Evolutionary conservation across 2,113 vertebrate genomes (phyloP).

Genomic region (Monarcha castaneiventris): DNA sequence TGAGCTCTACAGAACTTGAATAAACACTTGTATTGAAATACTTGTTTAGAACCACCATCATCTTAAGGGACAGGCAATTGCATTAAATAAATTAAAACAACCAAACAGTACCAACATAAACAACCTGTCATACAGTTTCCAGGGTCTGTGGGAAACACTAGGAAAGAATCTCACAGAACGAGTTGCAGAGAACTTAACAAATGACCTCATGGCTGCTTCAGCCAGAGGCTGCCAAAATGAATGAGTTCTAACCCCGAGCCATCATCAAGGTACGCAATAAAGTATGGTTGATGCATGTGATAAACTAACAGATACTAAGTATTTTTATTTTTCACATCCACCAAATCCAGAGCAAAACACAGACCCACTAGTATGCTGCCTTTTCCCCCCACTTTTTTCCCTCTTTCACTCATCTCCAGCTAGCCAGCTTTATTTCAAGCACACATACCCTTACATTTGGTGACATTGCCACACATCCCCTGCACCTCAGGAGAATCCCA

Average conservation of each 20-base stretch:
- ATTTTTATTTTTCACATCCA: not conserved
- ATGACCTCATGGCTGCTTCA: not conserved
- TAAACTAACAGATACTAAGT: not conserved
- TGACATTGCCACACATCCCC: not conserved
- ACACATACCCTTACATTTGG: not conserved
- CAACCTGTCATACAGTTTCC: constrained; percentile 22
- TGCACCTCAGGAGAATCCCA: not conserved
- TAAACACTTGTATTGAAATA: not conserved
- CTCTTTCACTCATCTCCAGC: not conserved
- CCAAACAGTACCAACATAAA: not conserved
- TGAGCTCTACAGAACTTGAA: not conserved
- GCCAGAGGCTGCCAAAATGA: not conserved
- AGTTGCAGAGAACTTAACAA: not conserved
- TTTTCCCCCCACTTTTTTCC: not conserved
- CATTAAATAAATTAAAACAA: not conserved
- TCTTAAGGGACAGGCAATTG: not conserved
- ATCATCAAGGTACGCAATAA: not conserved
- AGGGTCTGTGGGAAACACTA: constrained; percentile 10
- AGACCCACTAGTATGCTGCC: not conserved
- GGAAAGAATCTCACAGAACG: constrained; percentile 43
- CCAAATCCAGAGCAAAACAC: not conserved
- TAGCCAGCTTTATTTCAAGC: not conserved
- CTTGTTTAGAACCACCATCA: not conserved
- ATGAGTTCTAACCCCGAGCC: not conserved
- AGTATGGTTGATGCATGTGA: not conserved